Evolutionary conservation across 2,113 vertebrate species (phyloP), one percentile per base, ranked within the genome.

Genomic region (Odocoileus hemionus): DNA sequence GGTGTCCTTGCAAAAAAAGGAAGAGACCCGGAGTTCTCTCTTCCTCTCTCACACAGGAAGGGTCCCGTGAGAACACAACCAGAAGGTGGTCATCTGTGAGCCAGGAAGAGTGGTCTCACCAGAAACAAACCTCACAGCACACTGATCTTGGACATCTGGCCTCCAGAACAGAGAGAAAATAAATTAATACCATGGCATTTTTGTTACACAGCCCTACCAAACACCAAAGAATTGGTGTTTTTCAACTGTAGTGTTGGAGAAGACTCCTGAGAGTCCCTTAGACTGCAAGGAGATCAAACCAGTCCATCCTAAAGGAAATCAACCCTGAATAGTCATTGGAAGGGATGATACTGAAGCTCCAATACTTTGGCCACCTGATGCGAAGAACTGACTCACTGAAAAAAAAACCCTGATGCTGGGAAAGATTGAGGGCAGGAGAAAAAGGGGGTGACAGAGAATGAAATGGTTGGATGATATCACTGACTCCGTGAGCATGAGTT

Each of bases 161-260:
- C 67, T 82, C 87, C 23, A 82, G 47, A n/a, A 26, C 39, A 26
- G 36, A n/a, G n/a, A 94, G 33, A 33, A 86, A 94, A 86, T n/a
- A n/a, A 19, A 7, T 7, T 23, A 58, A 21, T 45, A 39, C 7
- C 55, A 14, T 39, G 25, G 36, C 36, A 1, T 36, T 61, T 50
- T 80, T 13, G 13, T 36, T 50, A 50, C 7, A 19, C 33, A 36
- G 15, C 55, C 54, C 70, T n/a, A 60, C 15, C 55, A 61, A 57
- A 60, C 83, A 61, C 64, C 67, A 23, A 70, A 70, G 67, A 70
- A 70, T 39, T 70, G 9, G 23, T 70, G n/a, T 10, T 70, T 70
- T 70, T 39, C n/a, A 23, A 13, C 3, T 70, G 19, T 19, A n/a
- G 19, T 70, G 67, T 17, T 39, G n/a, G 19, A 70, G n/a, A 70